Evolutionary conservation across 2,113 vertebrate species (phyloP), one percentile per base, ranked within the genome.

Genomic region (Mustela lutreola): DNA sequence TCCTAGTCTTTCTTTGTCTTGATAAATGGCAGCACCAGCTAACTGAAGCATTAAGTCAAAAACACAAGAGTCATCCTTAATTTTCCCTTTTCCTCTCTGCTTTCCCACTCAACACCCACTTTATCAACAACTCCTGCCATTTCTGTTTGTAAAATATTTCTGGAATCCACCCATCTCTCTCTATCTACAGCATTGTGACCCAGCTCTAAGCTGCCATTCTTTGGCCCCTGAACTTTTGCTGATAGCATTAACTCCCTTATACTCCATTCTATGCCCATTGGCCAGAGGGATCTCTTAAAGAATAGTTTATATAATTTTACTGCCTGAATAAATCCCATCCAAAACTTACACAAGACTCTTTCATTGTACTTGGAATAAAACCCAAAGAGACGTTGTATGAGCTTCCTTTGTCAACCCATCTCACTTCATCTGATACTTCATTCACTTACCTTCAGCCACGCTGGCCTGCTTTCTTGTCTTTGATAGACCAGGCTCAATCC

Each of bases 121-220:
- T 89, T 89, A 45, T 75, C 63, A 24, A 4, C n/a, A 56, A 62
- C 45, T 48, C 28, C 28, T 96, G 22, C 21, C 19, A 36, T 75
- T 91, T 93, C 19, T 93, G 15, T 31, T 93, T 80, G 42, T 33
- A 53, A 84, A 56, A 53, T 56, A 21, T 92, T 97, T 78, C 73
- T 92, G 70, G 53, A 70, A 70, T 62, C 22, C 15, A 21, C 31
- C 42, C 53, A 42, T 22, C 70, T 94, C n/a, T 88, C 26, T 73
- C 50, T 48, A 3, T 4, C 26, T 70, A 31, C 5, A 45, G 28
- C 70, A 53, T 67, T 65, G 22, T 26, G 45, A 62, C 24, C 3
- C 26, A 92, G 18, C 31, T 73, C 65, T 65, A 86, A 71, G 67
- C 87, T 42, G 11, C 76, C 63, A 4, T 60, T 45, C 24, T 79